Percentiles rank a stretch among this genome's conserved stretches.
phyloP scores from a whole-genome alignment of 1,140 invertebrate species.

The Zaprionus lachaisei region DNA sequence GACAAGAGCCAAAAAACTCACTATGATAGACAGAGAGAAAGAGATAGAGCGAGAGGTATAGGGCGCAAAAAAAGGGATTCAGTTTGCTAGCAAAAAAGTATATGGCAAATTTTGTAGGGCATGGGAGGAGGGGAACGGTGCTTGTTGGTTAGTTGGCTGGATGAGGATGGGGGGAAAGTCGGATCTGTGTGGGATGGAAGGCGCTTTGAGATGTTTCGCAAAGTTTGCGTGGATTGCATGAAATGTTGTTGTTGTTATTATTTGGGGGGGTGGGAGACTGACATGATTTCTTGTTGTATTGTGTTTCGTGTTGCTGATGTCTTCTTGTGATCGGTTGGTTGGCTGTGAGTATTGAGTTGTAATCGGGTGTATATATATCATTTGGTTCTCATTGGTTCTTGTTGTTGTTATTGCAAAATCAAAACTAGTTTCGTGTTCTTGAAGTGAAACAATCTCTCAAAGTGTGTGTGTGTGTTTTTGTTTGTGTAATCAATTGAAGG shows the following conservation, averaged over 20 bases:
- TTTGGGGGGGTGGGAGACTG: background rate
- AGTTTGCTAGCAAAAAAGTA: conserved; percentile 44
- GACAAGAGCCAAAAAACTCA: conserved; percentile 22
- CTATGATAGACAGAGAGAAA: background rate
- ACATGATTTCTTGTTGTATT: conserved; percentile 32
- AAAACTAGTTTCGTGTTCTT: conserved; percentile 29
- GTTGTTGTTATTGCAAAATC: conserved; percentile 27
- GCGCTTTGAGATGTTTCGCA: conserved; percentile 14
- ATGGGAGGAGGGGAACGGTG: conserved; percentile 15
- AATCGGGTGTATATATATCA: conserved; percentile 38
- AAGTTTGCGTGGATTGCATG: conserved; percentile 60
- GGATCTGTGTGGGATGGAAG: background rate
- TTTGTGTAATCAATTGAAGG: conserved; percentile 13
- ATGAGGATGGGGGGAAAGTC: conserved; percentile 8
- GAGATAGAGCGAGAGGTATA: conserved; percentile 7
- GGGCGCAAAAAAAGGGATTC: conserved; percentile 15
- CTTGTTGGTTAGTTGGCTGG: conserved; percentile 28
- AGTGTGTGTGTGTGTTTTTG: conserved; percentile 7
- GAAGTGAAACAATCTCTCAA: conserved; percentile 5
- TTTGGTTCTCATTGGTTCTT: conserved; percentile 19
- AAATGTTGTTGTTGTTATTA: conserved; percentile 31
- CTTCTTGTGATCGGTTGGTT: conserved; percentile 47
- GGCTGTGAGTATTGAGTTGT: conserved; percentile 36
- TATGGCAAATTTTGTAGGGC: conserved; percentile 28
- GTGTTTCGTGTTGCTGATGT: conserved; percentile 34